Conservation (phyloP, 2,888 invertebrate species). For the Eubasilissa splendida region DNA sequence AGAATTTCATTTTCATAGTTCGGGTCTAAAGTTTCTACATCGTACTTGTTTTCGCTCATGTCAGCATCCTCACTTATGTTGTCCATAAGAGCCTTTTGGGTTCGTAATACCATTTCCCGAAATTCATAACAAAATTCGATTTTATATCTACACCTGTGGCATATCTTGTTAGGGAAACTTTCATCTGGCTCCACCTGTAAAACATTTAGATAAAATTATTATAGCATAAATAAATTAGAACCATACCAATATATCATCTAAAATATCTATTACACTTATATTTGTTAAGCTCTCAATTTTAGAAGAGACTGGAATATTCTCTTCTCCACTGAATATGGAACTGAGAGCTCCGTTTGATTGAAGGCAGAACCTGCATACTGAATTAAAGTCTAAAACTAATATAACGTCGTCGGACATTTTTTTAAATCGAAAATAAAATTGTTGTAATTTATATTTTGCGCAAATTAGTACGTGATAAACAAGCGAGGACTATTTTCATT, state of each 20-base stretch:
- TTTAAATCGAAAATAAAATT: background rate
- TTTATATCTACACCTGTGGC: slow-evolving; percentile 56
- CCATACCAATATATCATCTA: background rate
- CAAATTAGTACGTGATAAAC: too few relatives aligned
- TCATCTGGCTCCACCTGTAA: slow-evolving; percentile 51
- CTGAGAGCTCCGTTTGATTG: slow-evolving; percentile 51
- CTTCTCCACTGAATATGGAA: slow-evolving; percentile 44
- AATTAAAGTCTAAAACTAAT: slow-evolving; percentile 54
- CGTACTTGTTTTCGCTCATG: slow-evolving; percentile 16
- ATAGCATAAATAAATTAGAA: background rate
- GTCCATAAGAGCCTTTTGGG: slow-evolving; percentile 50
- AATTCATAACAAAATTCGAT: slow-evolving; percentile 56
- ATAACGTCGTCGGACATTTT: slow-evolving; percentile 51
- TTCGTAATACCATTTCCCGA: slow-evolving; percentile 52
- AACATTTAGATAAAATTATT: background rate
- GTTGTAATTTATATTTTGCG: too few relatives aligned
- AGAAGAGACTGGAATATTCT: slow-evolving; percentile 36
- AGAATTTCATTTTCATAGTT: slow-evolving; percentile 14
- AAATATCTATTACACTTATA: slow-evolving; percentile 44
- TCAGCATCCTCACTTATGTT: slow-evolving; percentile 41
- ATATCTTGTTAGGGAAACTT: slow-evolving; percentile 53
- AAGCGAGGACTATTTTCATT: too few relatives aligned
- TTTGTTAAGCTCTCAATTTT: slow-evolving; percentile 48
- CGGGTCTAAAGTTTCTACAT: slow-evolving; percentile 6
- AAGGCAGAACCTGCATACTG: slow-evolving; percentile 56